Base-by-base conservation (phyloP, 2,113 vertebrate genomes). In the Atherinomorus stipes region DNA sequence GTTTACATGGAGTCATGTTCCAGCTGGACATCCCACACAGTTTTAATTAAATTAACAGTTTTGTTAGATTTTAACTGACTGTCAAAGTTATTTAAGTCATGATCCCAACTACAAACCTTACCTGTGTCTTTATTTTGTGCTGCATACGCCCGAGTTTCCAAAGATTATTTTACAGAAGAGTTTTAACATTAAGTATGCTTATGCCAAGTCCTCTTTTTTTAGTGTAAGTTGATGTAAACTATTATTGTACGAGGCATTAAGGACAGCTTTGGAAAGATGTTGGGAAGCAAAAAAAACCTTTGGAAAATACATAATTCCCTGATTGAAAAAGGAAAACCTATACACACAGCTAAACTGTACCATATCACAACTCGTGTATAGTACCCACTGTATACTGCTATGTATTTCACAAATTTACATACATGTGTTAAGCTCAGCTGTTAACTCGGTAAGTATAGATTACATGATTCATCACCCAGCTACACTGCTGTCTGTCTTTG, bases 1-100 rank as follows among this genome's bases (percentile, higher is more conserved):
- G 65, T 77, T 74, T 77, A 77, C 40, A 44, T 7, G 61, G 71
- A 76, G 19, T 34, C 44, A 38, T 49, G 63, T 81, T 76, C 50
- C 71, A 71, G 51, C 45, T 21, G 57, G 47, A 72, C 59, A 21
- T n/a, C 40, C 44, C 60, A 18, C 22, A 28, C 31, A 44, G 11
- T 13, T 15, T 37, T 25, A 16, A 47, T 47, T 16, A 31, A 60
- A 45, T 40, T 19, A 58, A 40, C 22, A 11, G 1, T 23, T 58
- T 51, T 52, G 42, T 58, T 59, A 63, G 49, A 57, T 64, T 52
- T 76, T 34, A 51, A 58, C 54, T 57, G 28, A 65, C 19, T 25
- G 60, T 18, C n/a, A 60, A 71, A 56, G 4, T 47, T 61, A 52
- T 71, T 77, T 42, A 60, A 73, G 21, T 38, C 18, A 64, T 34